phyloP scores from a whole-genome alignment of 1,140 invertebrate species.

The Pseudoatta argentina region DNA sequence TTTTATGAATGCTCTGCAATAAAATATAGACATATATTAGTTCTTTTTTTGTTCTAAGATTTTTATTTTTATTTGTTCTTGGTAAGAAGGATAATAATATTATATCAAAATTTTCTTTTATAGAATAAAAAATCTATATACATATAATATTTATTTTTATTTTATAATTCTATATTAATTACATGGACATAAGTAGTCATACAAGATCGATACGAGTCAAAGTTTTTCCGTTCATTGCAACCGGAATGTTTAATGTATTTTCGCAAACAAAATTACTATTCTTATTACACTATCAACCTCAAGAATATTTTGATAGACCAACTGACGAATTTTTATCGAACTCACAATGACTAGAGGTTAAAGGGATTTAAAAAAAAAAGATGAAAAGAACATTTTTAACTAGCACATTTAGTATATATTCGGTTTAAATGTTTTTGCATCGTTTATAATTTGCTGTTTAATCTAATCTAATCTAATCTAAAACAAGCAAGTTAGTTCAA shows the following conservation, averaged over 20 bases:
- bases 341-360: neutral
- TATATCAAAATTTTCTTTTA: neutral
- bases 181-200: neutral
- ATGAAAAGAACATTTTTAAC: neutral
- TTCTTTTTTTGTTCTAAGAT: neutral
- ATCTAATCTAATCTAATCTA: constrained; percentile 48
- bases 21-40: neutral
- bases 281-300: neutral
- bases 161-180: neutral
- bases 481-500: neutral
- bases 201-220: neutral
- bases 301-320: neutral
- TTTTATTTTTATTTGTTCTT: constrained; percentile 1
- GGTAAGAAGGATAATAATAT: neutral
- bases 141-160: constrained; percentile 3
- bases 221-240: neutral
- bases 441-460: neutral
- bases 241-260: neutral
- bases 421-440: neutral
- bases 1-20: neutral
- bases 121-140: neutral
- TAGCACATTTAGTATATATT: neutral
- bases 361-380: neutral
- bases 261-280: neutral
- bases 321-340: neutral